A percentile compares a stretch with the other conserved stretches of the same genome.
Evolutionary conservation across 2,888 invertebrate species (phyloP).

Genomic region (Ochropleura plecta): DNA sequence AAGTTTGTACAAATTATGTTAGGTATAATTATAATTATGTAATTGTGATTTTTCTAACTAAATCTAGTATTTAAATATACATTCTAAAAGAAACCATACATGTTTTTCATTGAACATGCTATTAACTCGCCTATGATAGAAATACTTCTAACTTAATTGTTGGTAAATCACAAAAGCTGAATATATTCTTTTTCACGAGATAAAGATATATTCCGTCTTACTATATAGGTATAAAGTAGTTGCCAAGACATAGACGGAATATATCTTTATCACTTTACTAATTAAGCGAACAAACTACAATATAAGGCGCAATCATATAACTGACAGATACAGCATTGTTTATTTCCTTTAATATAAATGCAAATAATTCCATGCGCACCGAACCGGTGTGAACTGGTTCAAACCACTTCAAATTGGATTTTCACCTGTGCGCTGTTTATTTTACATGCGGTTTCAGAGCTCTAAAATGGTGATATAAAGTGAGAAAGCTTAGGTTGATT

Average conservation of each 20-base stretch:
- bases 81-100: not conserved
- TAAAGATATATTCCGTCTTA: too few relatives aligned
- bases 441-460: slow-evolving; percentile 45
- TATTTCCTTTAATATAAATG: slow-evolving; percentile 62
- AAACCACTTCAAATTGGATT: slow-evolving; percentile 62
- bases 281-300: slow-evolving; percentile 16
- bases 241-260: too few relatives aligned
- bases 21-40: too few relatives aligned
- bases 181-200: too few relatives aligned
- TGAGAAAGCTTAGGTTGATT: not conserved
- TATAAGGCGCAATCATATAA: slow-evolving; percentile 22
- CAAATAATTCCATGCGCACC: slow-evolving; percentile 51
- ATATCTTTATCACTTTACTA: not conserved
- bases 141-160: too few relatives aligned
- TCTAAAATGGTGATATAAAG: slow-evolving; percentile 13
- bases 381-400: slow-evolving; percentile 45
- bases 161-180: not conserved
- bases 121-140: too few relatives aligned
- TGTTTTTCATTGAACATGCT: not conserved
- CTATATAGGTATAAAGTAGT: too few relatives aligned
- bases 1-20: too few relatives aligned
- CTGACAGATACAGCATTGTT: slow-evolving; percentile 50
- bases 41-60: too few relatives aligned
- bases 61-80: too few relatives aligned
- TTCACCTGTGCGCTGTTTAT: slow-evolving; percentile 40